These are phyloP conservation scores for Sycobia sp. DNA, from an alignment of 1,140 invertebrate genomes.

Conservation along the genomic window DNA sequence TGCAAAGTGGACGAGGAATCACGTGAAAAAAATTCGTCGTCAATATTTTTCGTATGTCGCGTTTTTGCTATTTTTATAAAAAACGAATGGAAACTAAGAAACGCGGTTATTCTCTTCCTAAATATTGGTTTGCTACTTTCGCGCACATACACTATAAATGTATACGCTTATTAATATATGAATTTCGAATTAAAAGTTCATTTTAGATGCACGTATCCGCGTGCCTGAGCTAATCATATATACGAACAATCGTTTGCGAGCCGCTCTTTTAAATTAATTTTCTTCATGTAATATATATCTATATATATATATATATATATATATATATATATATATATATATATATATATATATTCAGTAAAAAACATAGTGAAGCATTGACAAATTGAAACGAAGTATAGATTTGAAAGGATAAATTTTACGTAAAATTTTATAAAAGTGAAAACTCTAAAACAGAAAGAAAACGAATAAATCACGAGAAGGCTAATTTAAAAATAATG, in stretches of 20 bases:
- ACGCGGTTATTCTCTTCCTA: slow-evolving; percentile 15
- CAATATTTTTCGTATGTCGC: slow-evolving; percentile 28
- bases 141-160: slow-evolving; percentile 20
- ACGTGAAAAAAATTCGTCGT: slow-evolving; percentile 12
- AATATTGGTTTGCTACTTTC: slow-evolving; percentile 20
- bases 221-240: slow-evolving; percentile 7
- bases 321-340: no score
- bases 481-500: not conserved
- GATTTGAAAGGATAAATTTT: not conserved
- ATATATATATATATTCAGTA: not conserved
- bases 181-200: slow-evolving; percentile 23
- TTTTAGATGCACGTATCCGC: slow-evolving; percentile 11
- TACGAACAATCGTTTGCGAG: slow-evolving; percentile 20
- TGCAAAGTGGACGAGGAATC: slow-evolving; percentile 7
- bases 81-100: slow-evolving; percentile 11
- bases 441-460: not conserved
- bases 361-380: not conserved
- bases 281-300: no score
- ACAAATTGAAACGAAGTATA: slow-evolving; percentile 1
- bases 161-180: slow-evolving; percentile 27
- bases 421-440: not conserved
- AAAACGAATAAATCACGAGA: not conserved
- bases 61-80: slow-evolving; percentile 37
- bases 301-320: no score
- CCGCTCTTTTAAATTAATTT: not conserved